These are phyloP conservation scores for Anser brachyrhynchus DNA, from an alignment of 2,113 vertebrate genomes.

Conservation along the genomic window DNA sequence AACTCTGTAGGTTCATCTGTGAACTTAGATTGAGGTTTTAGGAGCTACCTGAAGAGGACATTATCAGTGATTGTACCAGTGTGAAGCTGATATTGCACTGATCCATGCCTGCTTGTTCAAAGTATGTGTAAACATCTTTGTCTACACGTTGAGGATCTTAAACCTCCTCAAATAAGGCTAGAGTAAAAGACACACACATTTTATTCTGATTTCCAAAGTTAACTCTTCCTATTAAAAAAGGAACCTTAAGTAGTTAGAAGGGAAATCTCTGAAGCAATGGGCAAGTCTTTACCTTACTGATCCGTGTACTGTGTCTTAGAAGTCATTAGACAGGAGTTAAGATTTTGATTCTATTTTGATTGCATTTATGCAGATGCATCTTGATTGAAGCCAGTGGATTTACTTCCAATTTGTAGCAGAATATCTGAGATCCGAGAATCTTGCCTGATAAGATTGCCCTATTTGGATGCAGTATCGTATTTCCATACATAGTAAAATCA, in stretches of 20 bases:
- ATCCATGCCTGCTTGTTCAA: not conserved
- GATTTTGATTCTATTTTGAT: constrained; percentile 5
- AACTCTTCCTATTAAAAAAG: not conserved
- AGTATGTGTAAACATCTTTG: not conserved
- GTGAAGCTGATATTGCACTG: not conserved
- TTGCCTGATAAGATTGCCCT: not conserved
- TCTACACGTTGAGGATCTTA: not conserved
- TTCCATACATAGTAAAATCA: not conserved
- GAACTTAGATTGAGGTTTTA: not conserved
- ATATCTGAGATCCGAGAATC: not conserved
- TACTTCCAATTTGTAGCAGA: not conserved
- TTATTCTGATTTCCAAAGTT: not conserved
- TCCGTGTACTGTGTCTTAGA: not conserved
- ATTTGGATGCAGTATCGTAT: not conserved
- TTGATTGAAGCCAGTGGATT: not conserved
- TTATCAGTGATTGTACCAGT: not conserved
- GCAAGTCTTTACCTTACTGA: not conserved
- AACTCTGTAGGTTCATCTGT: not conserved
- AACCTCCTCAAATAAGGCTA: not conserved
- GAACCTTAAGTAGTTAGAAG: not conserved
- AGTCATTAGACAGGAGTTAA: not conserved
- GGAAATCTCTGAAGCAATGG: not conserved
- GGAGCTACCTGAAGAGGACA: not conserved
- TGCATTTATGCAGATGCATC: not conserved
- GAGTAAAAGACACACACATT: not conserved